phyloP scores from a whole-genome alignment of 2,113 vertebrate genomes.

The Siniperca knerii region DNA sequence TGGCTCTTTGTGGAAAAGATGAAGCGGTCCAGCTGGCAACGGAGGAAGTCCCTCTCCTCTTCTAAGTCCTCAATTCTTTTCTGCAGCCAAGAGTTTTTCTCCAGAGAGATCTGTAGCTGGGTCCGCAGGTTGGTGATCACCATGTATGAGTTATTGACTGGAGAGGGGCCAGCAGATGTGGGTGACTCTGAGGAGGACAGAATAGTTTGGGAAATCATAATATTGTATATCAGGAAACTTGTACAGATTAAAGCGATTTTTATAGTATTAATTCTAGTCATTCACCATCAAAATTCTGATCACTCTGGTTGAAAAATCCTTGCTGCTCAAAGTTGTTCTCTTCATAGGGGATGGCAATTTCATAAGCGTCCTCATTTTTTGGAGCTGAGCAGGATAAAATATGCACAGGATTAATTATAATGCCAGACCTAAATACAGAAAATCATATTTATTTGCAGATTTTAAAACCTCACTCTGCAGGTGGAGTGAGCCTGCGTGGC shows the following conservation, averaged over 20 bases:
- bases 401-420: neutral
- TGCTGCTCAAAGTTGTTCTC: conserved; percentile 87
- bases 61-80: conserved; percentile 93
- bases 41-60: conserved; percentile 91
- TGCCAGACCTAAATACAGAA: neutral
- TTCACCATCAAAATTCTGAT: conserved; percentile 87
- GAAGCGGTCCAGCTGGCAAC: conserved; percentile 92
- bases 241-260: neutral
- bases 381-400: conserved; percentile 78
- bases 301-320: conserved; percentile 85
- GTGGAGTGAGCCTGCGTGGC: conserved; percentile 77
- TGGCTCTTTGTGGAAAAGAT: conserved; percentile 88
- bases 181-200: conserved; percentile 63
- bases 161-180: conserved; percentile 72
- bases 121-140: conserved; percentile 88
- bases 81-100: conserved; percentile 93
- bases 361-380: conserved; percentile 87
- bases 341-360: conserved; percentile 88
- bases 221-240: neutral
- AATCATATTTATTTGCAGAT: neutral
- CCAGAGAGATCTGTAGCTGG: conserved; percentile 92
- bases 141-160: conserved; percentile 83
- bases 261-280: neutral
- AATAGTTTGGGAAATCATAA: neutral
- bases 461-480: conserved; percentile 78